A percentile compares a stretch with the other conserved stretches of the same genome.
phyloP scores from a whole-genome alignment of 2,888 invertebrate species.

The Brenthis daphne region DNA sequence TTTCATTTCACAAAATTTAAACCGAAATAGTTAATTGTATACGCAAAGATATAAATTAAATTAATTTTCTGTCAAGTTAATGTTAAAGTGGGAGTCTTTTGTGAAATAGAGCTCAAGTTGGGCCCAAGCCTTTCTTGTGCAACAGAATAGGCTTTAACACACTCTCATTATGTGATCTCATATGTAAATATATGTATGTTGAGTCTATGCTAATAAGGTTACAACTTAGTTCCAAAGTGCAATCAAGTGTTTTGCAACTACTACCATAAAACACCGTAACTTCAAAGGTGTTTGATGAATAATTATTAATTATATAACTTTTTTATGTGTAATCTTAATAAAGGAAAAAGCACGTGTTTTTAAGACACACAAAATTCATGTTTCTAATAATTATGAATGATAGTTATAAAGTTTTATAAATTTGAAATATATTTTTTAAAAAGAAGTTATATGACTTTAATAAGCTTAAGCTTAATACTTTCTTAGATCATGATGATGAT shows the following conservation, averaged over 20 bases:
- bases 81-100: slow-evolving; percentile 54
- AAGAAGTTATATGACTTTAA: too few relatives aligned
- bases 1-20: neutral
- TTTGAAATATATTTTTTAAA: too few relatives aligned
- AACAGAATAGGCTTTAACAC: slow-evolving; percentile 52
- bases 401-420: too few relatives aligned
- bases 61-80: slow-evolving; percentile 60
- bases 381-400: too few relatives aligned
- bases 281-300: too few relatives aligned
- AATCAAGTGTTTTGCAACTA: slow-evolving; percentile 7
- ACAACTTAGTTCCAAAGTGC: slow-evolving; percentile 15
- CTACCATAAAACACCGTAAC: too few relatives aligned
- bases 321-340: too few relatives aligned
- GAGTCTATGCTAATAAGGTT: slow-evolving; percentile 27
- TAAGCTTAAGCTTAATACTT: too few relatives aligned
- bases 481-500: too few relatives aligned
- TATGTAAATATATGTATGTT: slow-evolving; percentile 32
- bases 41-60: slow-evolving; percentile 46
- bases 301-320: too few relatives aligned
- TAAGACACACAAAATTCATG: too few relatives aligned
- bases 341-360: too few relatives aligned
- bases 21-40: slow-evolving; percentile 18
- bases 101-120: slow-evolving; percentile 44
- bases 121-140: slow-evolving; percentile 59
- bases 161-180: slow-evolving; percentile 24